Evolutionary conservation across 2,888 invertebrate species (phyloP).

Genomic region (Desoria tigrina): DNA sequence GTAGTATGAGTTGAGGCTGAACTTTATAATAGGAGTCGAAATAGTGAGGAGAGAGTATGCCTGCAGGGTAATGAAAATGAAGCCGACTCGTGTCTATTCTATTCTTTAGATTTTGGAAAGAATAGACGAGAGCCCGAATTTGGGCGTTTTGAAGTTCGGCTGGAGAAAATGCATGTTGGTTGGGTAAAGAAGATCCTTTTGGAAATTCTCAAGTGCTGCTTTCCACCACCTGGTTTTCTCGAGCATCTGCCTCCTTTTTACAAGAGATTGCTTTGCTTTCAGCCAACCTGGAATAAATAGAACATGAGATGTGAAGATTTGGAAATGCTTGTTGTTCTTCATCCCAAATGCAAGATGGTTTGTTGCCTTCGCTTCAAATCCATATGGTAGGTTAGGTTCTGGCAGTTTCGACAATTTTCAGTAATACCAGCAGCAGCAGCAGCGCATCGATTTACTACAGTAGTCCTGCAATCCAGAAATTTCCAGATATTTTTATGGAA

Average conservation of each 20-base stretch:
- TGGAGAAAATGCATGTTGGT: neutral
- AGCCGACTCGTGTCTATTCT: neutral
- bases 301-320: conserved; percentile 1
- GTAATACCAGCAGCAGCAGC: no score
- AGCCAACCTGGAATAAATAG: conserved; percentile 2
- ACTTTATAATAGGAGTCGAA: no score
- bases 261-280: neutral
- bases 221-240: conserved; percentile 5
- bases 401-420: no score
- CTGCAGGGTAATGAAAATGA: conserved; percentile 1
- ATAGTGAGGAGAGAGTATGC: neutral
- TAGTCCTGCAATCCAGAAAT: neutral
- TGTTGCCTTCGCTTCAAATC: no score
- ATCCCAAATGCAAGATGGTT: neutral
- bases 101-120: conserved; percentile 1
- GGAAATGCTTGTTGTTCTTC: neutral
- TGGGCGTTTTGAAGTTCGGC: neutral
- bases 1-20: no score
- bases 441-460: no score
- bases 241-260: neutral
- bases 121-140: neutral
- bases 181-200: neutral
- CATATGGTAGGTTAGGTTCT: no score
- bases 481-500: no score
- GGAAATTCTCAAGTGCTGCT: neutral